Percentiles rank a stretch among this genome's conserved stretches.
Conservation (phyloP, 2,888 invertebrate species). For the Andrena dorsata region DNA sequence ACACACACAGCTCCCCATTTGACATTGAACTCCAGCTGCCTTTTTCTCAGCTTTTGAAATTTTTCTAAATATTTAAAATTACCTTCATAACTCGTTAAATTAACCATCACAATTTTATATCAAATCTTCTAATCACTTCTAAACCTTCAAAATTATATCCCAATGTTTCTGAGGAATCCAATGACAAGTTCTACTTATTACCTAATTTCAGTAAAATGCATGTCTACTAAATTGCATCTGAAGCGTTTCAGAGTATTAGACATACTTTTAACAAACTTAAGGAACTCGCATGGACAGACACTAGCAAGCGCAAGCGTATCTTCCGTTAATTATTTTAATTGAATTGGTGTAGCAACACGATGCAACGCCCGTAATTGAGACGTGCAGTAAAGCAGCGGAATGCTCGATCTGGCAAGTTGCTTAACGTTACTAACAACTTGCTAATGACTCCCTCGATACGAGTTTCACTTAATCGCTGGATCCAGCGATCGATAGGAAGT, state of each 20-base stretch:
- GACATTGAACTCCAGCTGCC: background rate
- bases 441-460: slow-evolving; percentile 57
- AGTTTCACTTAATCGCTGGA: slow-evolving; percentile 53
- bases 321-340: slow-evolving; percentile 57
- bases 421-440: slow-evolving; percentile 62
- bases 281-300: background rate
- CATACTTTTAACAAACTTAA: background rate
- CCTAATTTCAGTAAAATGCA: too few species aligned
- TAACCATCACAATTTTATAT: too few species aligned
- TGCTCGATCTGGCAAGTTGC: slow-evolving; percentile 46
- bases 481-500: slow-evolving; percentile 31
- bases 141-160: too few species aligned
- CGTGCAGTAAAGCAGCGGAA: slow-evolving; percentile 53
- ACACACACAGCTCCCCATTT: background rate
- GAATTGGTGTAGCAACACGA: slow-evolving; percentile 9
- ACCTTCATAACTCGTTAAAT: too few species aligned
- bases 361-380: slow-evolving; percentile 38
- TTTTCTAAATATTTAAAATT: too few species aligned
- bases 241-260: background rate
- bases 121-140: too few species aligned
- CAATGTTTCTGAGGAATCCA: too few species aligned
- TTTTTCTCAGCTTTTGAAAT: background rate
- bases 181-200: too few species aligned
- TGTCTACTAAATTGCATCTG: too few species aligned
- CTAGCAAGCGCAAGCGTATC: background rate